Evolutionary conservation across 2,888 invertebrate species (phyloP).

Genomic region (Diachrysia chrysitis): DNA sequence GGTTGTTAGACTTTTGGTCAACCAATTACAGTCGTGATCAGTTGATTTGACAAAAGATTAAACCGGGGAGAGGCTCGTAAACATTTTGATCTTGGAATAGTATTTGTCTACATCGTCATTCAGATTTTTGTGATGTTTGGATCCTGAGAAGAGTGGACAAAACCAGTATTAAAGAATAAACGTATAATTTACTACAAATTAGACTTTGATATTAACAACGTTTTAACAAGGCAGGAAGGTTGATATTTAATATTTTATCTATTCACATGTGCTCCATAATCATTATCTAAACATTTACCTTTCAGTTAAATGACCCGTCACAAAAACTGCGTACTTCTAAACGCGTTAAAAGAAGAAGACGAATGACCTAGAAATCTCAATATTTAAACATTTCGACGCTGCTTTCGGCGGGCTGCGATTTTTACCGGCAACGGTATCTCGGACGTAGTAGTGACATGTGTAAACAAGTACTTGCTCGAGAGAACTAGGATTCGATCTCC

Average conservation of each 20-base stretch:
- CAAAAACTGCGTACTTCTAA: slow-evolving; percentile 24
- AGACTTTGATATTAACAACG: neutral
- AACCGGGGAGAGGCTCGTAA: no score
- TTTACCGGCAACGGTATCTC: slow-evolving; percentile 50
- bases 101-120: neutral
- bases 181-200: no score
- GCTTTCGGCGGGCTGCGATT: slow-evolving; percentile 36
- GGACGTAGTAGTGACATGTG: slow-evolving; percentile 19
- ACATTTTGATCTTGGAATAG: neutral
- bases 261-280: neutral
- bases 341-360: slow-evolving; percentile 28
- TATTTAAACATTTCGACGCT: slow-evolving; percentile 22
- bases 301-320: slow-evolving; percentile 20
- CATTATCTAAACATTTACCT: neutral
- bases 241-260: neutral
- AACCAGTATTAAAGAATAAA: neutral
- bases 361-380: slow-evolving; percentile 58
- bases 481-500: slow-evolving; percentile 17
- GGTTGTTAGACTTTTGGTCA: no score
- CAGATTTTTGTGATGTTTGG: neutral
- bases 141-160: neutral
- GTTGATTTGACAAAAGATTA: no score
- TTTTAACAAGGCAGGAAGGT: neutral
- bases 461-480: slow-evolving; percentile 17
- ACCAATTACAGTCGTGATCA: no score